Percentiles rank a stretch among this genome's conserved stretches.
phyloP scores from a whole-genome alignment of 2,797 vertebrate genomes.

The Rhinophrynus dorsalis region DNA sequence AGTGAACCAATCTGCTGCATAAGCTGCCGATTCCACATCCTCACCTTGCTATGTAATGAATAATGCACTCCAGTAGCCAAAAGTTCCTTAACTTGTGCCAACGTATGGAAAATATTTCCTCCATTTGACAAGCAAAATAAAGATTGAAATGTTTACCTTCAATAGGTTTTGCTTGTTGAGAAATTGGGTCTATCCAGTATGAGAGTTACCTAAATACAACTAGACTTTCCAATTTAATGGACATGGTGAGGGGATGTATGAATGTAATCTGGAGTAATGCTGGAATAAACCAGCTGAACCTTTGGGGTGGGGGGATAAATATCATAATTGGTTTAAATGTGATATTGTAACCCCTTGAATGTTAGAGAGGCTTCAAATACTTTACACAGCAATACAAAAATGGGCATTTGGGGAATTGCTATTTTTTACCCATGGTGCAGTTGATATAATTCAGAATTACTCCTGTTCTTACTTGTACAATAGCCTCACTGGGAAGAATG shows the following conservation, averaged over 20 bases:
- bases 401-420: too few relatives aligned
- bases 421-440: too few relatives aligned
- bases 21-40: background rate
- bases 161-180: background rate
- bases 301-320: too few relatives aligned
- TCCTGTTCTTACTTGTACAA: too few relatives aligned
- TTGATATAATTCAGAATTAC: too few relatives aligned
- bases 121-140: conserved; percentile 14
- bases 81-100: background rate
- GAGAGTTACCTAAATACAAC: background rate
- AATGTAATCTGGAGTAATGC: too few relatives aligned
- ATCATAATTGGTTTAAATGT: too few relatives aligned
- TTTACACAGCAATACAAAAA: too few relatives aligned
- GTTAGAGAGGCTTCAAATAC: too few relatives aligned
- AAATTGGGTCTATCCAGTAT: background rate
- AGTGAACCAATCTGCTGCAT: conserved; percentile 23
- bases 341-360: too few relatives aligned
- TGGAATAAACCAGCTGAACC: too few relatives aligned
- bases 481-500: too few relatives aligned
- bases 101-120: conserved; percentile 27
- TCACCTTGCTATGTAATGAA: conserved; percentile 6
- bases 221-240: background rate
- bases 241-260: background rate
- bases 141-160: conserved; percentile 21
- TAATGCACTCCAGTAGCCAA: conserved; percentile 1